phyloP scores from a whole-genome alignment of 2,888 invertebrate genomes.

The Dilophus febrilis region DNA sequence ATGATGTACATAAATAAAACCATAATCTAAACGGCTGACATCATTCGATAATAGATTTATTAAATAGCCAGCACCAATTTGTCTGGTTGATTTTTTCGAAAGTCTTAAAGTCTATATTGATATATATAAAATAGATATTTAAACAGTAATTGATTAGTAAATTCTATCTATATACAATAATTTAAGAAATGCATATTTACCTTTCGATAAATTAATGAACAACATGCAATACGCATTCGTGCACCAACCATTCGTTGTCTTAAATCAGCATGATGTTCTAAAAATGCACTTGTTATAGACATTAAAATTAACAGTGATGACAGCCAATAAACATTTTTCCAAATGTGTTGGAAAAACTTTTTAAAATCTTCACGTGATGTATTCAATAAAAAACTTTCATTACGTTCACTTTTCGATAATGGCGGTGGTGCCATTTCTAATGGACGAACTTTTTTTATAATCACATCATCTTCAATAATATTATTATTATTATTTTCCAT shows the following conservation, averaged over 20 bases:
- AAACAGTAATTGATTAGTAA: background rate
- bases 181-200: constrained; percentile 21
- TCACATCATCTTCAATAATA: background rate
- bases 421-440: background rate
- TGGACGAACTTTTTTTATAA: constrained; percentile 1
- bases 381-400: background rate
- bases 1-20: constrained; percentile 67
- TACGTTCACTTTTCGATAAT: background rate
- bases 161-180: background rate
- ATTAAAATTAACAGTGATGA: constrained; percentile 22
- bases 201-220: constrained; percentile 50
- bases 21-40: constrained; percentile 78
- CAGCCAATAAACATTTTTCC: constrained; percentile 25
- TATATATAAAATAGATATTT: constrained; percentile 11
- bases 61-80: constrained; percentile 72
- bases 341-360: constrained; percentile 15
- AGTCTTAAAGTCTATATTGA: constrained; percentile 49
- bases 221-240: constrained; percentile 46
- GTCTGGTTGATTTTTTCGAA: constrained; percentile 49
- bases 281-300: constrained; percentile 21
- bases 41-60: constrained; percentile 90
- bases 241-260: constrained; percentile 35
- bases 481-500: background rate
- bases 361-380: constrained; percentile 5
- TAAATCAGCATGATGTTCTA: constrained; percentile 30